These are phyloP conservation scores for Xyrichtys novacula DNA, from an alignment of 2,797 vertebrate genomes.

Conservation along the genomic window DNA sequence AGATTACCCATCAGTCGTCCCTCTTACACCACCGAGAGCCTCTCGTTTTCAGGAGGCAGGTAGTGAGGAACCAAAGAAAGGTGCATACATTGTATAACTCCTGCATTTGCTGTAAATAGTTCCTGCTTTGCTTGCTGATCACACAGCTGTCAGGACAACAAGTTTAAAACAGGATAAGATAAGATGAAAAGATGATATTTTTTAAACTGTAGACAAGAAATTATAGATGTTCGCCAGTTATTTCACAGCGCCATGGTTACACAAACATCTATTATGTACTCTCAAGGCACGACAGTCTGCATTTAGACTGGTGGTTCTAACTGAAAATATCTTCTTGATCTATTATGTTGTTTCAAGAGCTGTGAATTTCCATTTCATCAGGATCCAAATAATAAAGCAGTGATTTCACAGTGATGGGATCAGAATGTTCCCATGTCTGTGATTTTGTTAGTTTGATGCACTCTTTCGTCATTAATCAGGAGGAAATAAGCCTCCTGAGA, in stretches of 20 bases:
- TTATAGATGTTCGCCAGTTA: background rate
- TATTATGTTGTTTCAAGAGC: constrained; percentile 32
- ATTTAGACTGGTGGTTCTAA: constrained; percentile 13
- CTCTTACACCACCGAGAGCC: constrained; percentile 78
- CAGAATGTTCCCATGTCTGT: constrained; percentile 1
- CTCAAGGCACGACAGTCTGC: background rate
- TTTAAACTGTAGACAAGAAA: no score
- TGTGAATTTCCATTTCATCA: constrained; percentile 38
- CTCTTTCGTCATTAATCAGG: constrained; percentile 5
- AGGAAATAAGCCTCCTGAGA: background rate
- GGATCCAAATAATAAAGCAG: constrained; percentile 33
- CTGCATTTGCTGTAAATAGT: background rate
- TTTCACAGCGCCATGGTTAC: constrained; percentile 5
- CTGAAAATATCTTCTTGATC: constrained; percentile 18
- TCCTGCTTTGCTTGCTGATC: background rate
- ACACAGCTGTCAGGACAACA: background rate
- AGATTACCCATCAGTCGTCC: constrained; percentile 84
- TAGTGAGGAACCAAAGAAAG: constrained; percentile 88
- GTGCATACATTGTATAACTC: constrained; percentile 74
- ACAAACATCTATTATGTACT: constrained; percentile 14
- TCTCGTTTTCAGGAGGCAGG: constrained; percentile 52
- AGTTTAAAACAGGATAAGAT: background rate
- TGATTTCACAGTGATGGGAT: constrained; percentile 10
- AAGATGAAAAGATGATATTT: background rate
- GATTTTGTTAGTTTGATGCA: background rate